Evolutionary conservation across 2,888 invertebrate genomes (phyloP).

Genomic region (Lissocephala sabroskyi): DNA sequence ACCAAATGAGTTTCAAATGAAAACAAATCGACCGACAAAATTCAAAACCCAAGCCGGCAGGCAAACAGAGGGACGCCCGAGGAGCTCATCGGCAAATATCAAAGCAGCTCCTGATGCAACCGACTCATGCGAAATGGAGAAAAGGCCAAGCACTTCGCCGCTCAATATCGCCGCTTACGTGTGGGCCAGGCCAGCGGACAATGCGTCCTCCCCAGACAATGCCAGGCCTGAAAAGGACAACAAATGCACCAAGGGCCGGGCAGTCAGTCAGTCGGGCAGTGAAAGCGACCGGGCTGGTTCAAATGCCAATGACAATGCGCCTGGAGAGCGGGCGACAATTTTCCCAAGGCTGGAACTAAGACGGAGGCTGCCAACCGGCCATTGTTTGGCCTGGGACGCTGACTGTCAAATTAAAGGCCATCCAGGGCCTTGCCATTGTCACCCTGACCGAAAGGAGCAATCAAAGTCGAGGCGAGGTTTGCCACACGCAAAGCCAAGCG

Average conservation of each 20-base stretch:
- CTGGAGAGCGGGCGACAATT: constrained; percentile 47
- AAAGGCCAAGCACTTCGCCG: neutral
- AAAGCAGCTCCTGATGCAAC: constrained; percentile 10
- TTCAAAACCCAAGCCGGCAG: too few species aligned
- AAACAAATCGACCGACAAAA: constrained; percentile 54
- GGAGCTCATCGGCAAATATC: constrained; percentile 8
- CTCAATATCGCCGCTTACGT: neutral
- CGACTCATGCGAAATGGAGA: constrained; percentile 16
- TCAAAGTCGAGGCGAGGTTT: neutral
- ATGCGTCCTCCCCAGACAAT: constrained; percentile 19
- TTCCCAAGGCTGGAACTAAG: constrained; percentile 32
- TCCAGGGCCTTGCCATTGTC: neutral
- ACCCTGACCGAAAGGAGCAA: too few species aligned
- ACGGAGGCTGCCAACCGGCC: constrained; percentile 15
- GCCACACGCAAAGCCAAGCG: constrained; percentile 48
- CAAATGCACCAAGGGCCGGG: neutral
- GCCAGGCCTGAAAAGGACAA: constrained; percentile 2
- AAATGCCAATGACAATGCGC: constrained; percentile 44
- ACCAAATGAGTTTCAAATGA: constrained; percentile 59
- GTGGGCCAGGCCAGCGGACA: neutral
- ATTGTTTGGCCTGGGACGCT: too few species aligned
- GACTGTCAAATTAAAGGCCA: constrained; percentile 3
- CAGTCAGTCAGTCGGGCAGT: neutral
- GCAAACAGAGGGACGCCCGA: constrained; percentile 30
- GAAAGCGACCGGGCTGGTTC: constrained; percentile 15